A percentile compares a stretch with the other conserved stretches of the same genome.
These are phyloP conservation scores for Podarcis cretensis DNA, from an alignment of 2,113 vertebrate genomes.

Conservation along the genomic window DNA sequence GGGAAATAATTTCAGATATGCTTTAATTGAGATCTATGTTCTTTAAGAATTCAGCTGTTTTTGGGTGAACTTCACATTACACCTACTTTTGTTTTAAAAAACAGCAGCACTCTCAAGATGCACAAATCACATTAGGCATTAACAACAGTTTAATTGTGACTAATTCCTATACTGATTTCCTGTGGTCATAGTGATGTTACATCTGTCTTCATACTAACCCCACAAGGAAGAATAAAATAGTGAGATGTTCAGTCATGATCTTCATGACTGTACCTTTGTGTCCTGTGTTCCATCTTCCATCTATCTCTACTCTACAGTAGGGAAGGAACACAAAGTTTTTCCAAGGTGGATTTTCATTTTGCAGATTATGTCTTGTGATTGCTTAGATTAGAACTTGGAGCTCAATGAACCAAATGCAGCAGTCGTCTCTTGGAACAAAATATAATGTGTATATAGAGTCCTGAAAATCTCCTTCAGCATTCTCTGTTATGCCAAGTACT, in stretches of 20 bases:
- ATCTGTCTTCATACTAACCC: background rate
- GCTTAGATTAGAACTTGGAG: background rate
- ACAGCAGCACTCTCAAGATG: background rate
- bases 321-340: background rate
- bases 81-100: background rate
- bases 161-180: background rate
- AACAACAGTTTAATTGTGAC: background rate
- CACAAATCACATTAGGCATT: background rate
- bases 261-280: background rate
- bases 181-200: background rate
- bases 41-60: background rate
- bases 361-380: background rate
- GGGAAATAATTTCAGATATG: background rate
- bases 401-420: background rate
- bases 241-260: background rate
- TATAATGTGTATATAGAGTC: background rate
- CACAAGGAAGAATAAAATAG: background rate
- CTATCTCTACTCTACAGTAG: background rate
- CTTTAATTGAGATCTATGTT: background rate
- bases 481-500: background rate
- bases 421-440: background rate
- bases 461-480: background rate
- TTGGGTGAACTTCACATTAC: background rate
- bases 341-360: background rate
- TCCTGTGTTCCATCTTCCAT: background rate